Evolutionary conservation across 2,113 vertebrate species (phyloP).

Genomic region (Jacana jacana): DNA sequence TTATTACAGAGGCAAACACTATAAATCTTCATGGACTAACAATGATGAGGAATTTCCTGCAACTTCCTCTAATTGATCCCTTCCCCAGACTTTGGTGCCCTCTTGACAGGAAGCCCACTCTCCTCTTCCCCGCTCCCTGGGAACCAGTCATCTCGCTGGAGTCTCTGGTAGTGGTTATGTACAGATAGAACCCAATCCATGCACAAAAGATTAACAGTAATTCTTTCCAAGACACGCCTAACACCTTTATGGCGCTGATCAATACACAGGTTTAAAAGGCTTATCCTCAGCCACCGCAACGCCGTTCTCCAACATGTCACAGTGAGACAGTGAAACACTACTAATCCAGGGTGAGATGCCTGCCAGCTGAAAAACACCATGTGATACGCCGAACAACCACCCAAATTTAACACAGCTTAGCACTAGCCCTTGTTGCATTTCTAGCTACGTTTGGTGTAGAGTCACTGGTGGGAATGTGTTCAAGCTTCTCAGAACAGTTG

Average conservation of each 20-base stretch:
- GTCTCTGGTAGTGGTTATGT: background rate
- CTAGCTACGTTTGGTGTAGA: background rate
- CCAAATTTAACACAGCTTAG: background rate
- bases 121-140: background rate
- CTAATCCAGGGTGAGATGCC: background rate
- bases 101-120: background rate
- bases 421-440: background rate
- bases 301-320: background rate
- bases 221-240: background rate
- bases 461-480: background rate
- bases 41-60: slow-evolving; percentile 24
- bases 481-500: background rate
- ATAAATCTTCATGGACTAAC: slow-evolving; percentile 42
- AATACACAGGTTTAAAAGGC: background rate
- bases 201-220: background rate
- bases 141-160: background rate
- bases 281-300: background rate
- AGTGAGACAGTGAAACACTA: background rate
- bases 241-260: background rate
- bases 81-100: background rate
- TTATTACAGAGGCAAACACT: slow-evolving; percentile 34
- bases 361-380: background rate
- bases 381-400: background rate
- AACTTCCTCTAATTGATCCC: background rate
- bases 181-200: background rate